Base-by-base conservation (phyloP, 1,140 invertebrate genomes). In the Andricus grossulariae region DNA sequence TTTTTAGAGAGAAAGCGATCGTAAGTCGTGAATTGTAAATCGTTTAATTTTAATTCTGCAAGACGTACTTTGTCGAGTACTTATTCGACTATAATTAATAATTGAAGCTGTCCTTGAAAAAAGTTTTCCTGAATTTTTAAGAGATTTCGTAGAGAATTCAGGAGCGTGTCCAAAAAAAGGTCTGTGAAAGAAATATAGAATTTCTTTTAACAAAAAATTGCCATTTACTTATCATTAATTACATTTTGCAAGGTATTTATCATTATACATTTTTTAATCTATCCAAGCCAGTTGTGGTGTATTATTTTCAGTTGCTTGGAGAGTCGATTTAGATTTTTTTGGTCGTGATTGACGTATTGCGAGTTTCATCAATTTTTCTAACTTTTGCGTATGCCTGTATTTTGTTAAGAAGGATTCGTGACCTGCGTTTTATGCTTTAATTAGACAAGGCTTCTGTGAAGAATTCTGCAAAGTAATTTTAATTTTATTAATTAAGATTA, bases 361-460 rank as follows among this genome's bases (percentile, higher is more conserved):
- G 7, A 81, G 71, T n/a, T 85, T 87, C 54, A 84, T 72, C 18
- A 88, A 79, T 77, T 82, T 82, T 25, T 81, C n/a, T 32, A 85
- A 73, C 54, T 82, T 79, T 54, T 88, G 89, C n/a, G 75, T 75
- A 52, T 77, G 86, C 25, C 80, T 86, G 50, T 87, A 85, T 66
- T 87, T 89, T 16, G 73, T 80, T 15, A 89, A 71, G 50, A 87
- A 91, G 0, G 83, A 88, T 74, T 91, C 85, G 52, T 92, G 90
- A 77, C 90, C 89, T 90, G 49, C 71, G 18, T 11, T 11, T 25
- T 15, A 74, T n/a, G 2, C 51, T 49, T 19, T 55, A 45, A 11
- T 73, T 71, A 25, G 19, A 73, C 76, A 79, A 70, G 50, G 71
- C 60, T 76, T 12, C 39, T 13, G 71, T 74, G 15, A 54, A 52